phyloP scores from a whole-genome alignment of 1,140 invertebrate genomes.

The Drosophila bocki region DNA sequence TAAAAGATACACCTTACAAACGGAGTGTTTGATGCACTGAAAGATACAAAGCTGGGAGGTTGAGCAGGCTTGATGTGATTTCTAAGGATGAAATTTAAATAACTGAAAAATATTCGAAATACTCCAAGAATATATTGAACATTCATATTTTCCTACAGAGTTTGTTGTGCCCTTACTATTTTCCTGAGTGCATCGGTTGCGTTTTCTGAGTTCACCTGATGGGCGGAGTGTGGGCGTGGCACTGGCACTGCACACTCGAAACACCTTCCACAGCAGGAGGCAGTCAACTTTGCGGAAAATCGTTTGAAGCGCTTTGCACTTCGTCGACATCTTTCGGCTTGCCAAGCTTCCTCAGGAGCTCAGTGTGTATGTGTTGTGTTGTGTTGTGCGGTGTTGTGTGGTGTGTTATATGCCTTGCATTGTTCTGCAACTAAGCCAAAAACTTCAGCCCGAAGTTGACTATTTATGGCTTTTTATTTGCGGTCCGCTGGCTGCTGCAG shows the following conservation, averaged over 20 bases:
- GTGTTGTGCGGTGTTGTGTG: constrained; percentile 3
- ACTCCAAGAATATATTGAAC: neutral
- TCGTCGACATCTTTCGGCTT: constrained; percentile 76
- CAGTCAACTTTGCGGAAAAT: constrained; percentile 84
- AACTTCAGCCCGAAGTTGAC: constrained; percentile 60
- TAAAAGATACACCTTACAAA: constrained; percentile 29
- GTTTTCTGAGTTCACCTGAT: neutral
- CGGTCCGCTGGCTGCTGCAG: constrained; percentile 19
- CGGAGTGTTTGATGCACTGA: constrained; percentile 17
- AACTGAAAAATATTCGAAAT: neutral
- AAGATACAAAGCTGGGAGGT: neutral
- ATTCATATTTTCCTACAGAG: too few species aligned
- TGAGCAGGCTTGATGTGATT: too few species aligned
- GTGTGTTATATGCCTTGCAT: constrained; percentile 47
- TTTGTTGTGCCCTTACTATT: neutral
- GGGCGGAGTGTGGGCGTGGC: constrained; percentile 20
- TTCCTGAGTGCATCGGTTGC: neutral
- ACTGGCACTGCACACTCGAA: constrained; percentile 52
- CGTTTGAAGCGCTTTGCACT: constrained; percentile 83
- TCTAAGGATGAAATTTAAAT: neutral
- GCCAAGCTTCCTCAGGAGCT: constrained; percentile 53
- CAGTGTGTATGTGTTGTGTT: constrained; percentile 2
- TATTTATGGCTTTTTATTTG: constrained; percentile 58
- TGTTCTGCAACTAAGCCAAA: constrained; percentile 60
- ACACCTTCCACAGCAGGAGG: constrained; percentile 78